These are phyloP conservation scores for Lota lota DNA, from an alignment of 2,113 vertebrate species.

Conservation along the genomic window DNA sequence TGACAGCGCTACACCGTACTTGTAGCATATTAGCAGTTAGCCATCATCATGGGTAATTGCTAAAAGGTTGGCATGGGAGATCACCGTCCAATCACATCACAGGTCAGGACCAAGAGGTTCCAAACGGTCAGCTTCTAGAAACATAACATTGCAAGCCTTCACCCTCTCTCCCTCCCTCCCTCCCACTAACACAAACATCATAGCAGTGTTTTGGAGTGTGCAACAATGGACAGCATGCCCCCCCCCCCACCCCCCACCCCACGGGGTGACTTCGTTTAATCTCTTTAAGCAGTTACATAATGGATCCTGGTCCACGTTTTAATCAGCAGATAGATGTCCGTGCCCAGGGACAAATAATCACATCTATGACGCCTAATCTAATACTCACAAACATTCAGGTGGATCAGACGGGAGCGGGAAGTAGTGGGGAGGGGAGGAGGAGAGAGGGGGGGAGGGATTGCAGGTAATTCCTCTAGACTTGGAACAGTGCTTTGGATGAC, in stretches of 20 bases:
- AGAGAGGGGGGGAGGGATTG: slow-evolving; percentile 24
- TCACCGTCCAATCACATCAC: too few relatives aligned
- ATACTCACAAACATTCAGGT: slow-evolving; percentile 67
- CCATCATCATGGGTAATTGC: neutral
- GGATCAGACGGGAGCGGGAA: slow-evolving; percentile 52
- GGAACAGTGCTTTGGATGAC: slow-evolving; percentile 35
- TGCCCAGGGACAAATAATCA: slow-evolving; percentile 68
- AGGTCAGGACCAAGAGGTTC: too few relatives aligned
- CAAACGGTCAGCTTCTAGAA: neutral
- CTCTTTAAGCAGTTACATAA: slow-evolving; percentile 72
- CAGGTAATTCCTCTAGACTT: slow-evolving; percentile 52
- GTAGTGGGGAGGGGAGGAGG: neutral
- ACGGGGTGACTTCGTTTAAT: slow-evolving; percentile 57
- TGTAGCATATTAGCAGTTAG: neutral
- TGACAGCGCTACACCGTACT: neutral
- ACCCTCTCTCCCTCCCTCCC: neutral
- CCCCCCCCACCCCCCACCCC: neutral
- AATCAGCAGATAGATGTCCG: slow-evolving; percentile 71
- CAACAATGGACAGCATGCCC: slow-evolving; percentile 41
- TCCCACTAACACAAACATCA: neutral
- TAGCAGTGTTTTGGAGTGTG: slow-evolving; percentile 20
- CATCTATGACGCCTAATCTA: slow-evolving; percentile 73
- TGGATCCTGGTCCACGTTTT: slow-evolving; percentile 63
- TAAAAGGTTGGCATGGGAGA: too few relatives aligned
- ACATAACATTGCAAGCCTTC: neutral